Conservation (phyloP, 2,797 vertebrate genomes). For the Sebastes minor region DNA sequence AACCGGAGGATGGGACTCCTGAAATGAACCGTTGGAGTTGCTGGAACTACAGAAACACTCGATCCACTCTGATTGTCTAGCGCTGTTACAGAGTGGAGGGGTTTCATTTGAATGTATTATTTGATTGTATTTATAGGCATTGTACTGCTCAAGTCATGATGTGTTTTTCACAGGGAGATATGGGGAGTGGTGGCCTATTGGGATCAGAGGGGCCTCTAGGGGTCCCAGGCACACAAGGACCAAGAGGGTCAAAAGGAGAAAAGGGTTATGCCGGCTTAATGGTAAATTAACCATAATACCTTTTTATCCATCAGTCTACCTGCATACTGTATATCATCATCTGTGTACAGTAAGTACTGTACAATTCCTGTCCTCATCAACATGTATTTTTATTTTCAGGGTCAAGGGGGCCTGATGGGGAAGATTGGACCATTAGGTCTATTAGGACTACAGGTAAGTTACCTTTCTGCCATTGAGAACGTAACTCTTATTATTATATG, state of each 20-base stretch:
- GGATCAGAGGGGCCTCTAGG: constrained; percentile 76
- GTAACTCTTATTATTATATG: background rate
- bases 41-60: background rate
- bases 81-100: background rate
- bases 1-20: background rate
- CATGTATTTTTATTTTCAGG: constrained; percentile 42
- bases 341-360: background rate
- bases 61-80: too few relatives aligned
- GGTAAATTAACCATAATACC: constrained; percentile 63
- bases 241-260: constrained; percentile 80
- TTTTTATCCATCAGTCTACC: background rate
- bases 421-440: constrained; percentile 68
- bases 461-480: background rate
- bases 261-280: constrained; percentile 81
- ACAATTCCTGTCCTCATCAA: background rate
- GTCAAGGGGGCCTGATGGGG: constrained; percentile 70
- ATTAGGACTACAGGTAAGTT: constrained; percentile 65
- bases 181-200: constrained; percentile 72
- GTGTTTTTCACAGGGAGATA: constrained; percentile 71
- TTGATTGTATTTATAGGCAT: background rate
- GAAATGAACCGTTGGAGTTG: background rate
- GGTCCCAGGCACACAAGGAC: constrained; percentile 68
- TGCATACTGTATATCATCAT: background rate
- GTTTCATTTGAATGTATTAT: background rate
- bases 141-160: background rate